Conservation (phyloP, 2,797 vertebrate genomes). For the Siniperca obscura region DNA sequence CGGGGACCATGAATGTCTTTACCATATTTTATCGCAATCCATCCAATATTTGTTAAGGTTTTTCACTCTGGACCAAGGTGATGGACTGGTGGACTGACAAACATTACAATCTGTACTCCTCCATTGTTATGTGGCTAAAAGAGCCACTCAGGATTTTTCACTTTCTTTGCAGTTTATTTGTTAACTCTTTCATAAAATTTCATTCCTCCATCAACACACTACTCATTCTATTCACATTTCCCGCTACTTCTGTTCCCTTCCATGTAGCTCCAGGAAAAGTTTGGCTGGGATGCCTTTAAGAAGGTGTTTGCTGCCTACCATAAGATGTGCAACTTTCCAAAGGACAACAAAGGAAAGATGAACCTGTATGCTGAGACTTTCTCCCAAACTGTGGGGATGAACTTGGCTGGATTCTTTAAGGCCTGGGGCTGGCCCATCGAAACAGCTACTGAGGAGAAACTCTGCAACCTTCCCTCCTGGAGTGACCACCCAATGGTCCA, state of each 20-base stretch:
- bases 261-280: constrained; percentile 86
- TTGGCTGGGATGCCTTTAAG: constrained; percentile 88
- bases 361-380: constrained; percentile 88
- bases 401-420: constrained; percentile 87
- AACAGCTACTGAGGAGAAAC: constrained; percentile 76
- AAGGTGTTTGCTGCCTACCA: constrained; percentile 85
- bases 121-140: background rate
- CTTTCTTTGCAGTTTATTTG: background rate
- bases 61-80: background rate
- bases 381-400: constrained; percentile 83
- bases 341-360: constrained; percentile 84
- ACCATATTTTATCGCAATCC: background rate
- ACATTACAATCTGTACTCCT: background rate
- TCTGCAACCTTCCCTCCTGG: constrained; percentile 84
- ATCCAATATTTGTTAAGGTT: background rate
- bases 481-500: constrained; percentile 86
- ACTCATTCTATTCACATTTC: no score
- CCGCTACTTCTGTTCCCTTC: background rate
- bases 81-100: background rate
- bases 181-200: no score
- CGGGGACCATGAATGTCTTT: background rate
- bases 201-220: background rate
- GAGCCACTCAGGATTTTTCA: background rate
- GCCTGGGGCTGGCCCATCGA: constrained; percentile 90
- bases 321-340: constrained; percentile 75